Conservation (phyloP, 2,888 invertebrate species). For the Lepidonotus clava region DNA sequence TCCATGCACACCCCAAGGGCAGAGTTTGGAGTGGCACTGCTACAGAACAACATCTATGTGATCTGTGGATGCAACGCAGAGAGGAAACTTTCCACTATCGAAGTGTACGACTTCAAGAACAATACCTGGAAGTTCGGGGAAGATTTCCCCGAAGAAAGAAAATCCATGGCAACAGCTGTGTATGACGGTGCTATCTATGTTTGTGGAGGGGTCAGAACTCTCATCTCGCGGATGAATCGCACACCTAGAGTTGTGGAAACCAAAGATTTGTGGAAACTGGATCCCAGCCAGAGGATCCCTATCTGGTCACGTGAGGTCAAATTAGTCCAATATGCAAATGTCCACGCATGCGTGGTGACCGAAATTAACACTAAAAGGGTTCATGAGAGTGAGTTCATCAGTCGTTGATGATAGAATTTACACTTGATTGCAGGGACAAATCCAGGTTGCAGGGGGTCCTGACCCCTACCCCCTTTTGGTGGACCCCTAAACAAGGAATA, state of each 20-base stretch:
- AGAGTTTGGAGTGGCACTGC: constrained; percentile 90
- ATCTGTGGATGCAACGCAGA: constrained; percentile 92
- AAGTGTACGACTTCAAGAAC: constrained; percentile 88
- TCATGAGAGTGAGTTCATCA: constrained; percentile 68
- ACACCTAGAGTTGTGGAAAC: constrained; percentile 66
- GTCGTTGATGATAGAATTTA: constrained; percentile 69
- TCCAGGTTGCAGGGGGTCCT: too few species aligned
- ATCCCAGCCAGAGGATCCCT: constrained; percentile 61
- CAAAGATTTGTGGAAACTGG: constrained; percentile 72
- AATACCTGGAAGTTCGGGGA: constrained; percentile 84
- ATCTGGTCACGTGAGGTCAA: constrained; percentile 69
- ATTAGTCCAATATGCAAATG: constrained; percentile 70
- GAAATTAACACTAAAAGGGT: constrained; percentile 69
- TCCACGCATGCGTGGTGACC: constrained; percentile 66
- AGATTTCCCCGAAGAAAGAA: constrained; percentile 74
- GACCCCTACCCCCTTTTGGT: too few species aligned
- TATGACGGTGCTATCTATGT: constrained; percentile 68
- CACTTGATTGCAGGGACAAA: too few species aligned
- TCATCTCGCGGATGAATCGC: constrained; percentile 44
- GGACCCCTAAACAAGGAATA: too few species aligned
- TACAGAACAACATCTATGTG: constrained; percentile 86
- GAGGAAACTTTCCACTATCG: constrained; percentile 92
- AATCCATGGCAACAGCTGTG: constrained; percentile 65
- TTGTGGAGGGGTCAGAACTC: constrained; percentile 67
- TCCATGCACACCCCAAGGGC: constrained; percentile 69